phyloP scores from a whole-genome alignment of 92 coral and sea anemone genomes.

The Umimayanthus kanabou region DNA sequence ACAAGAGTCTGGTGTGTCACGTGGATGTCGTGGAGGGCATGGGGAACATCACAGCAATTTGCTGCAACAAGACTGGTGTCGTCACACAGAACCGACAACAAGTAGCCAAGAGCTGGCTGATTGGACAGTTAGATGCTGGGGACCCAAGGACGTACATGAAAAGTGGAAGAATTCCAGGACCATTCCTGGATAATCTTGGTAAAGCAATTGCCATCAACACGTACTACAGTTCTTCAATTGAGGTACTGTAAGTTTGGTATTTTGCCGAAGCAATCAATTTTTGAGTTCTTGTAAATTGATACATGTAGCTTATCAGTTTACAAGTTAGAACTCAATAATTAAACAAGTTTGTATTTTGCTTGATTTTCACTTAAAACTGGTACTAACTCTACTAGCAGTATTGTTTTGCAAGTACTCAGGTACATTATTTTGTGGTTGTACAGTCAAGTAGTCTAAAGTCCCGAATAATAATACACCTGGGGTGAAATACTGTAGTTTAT shows the following conservation, averaged over 20 bases:
- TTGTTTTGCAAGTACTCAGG: too few species aligned
- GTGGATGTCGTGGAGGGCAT: slow-evolving; percentile 90
- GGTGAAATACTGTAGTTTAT: too few species aligned
- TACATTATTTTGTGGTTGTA: too few species aligned
- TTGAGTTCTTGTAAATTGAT: too few species aligned
- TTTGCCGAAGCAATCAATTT: not conserved
- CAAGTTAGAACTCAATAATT: too few species aligned
- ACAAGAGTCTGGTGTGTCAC: slow-evolving; percentile 88
- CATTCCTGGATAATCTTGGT: slow-evolving; percentile 69
- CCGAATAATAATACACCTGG: too few species aligned
- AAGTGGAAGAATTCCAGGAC: slow-evolving; percentile 56
- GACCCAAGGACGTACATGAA: slow-evolving; percentile 66
- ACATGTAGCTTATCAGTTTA: too few species aligned
- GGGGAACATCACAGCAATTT: slow-evolving; percentile 95
- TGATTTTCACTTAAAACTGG: too few species aligned
- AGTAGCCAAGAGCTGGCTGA: slow-evolving; percentile 78
- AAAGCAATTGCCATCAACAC: slow-evolving; percentile 93
- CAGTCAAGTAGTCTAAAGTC: too few species aligned
- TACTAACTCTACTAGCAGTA: too few species aligned
- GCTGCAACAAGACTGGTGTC: slow-evolving; percentile 98
- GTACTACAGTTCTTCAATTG: slow-evolving; percentile 80
- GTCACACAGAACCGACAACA: slow-evolving; percentile 93
- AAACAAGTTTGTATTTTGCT: too few species aligned
- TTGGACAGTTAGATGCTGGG: slow-evolving; percentile 59
- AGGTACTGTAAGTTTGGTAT: slow-evolving; percentile 44